These are phyloP conservation scores for Pachydiplax longipennis DNA, from an alignment of 2,888 invertebrate genomes.

Conservation along the genomic window DNA sequence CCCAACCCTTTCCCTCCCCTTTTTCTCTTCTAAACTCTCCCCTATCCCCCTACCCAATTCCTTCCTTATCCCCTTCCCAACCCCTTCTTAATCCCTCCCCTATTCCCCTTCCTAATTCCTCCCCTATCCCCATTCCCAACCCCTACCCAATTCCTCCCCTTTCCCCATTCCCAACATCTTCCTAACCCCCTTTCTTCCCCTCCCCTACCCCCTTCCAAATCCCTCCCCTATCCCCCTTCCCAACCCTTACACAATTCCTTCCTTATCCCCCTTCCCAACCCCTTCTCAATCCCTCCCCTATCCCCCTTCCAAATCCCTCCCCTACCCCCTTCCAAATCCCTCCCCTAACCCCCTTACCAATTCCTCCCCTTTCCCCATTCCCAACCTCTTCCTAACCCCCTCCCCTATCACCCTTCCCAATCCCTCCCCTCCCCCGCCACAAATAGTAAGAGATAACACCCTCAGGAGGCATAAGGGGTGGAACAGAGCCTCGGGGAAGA, in stretches of 20 bases:
- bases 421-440: not conserved
- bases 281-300: not conserved
- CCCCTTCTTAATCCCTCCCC: not conserved
- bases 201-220: not conserved
- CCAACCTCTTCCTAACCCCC: not conserved
- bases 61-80: too few species aligned
- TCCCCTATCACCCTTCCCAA: not conserved
- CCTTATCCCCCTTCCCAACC: too few species aligned
- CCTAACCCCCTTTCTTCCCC: too few species aligned
- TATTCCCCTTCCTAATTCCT: not conserved
- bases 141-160: not conserved
- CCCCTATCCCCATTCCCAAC: not conserved
- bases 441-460: constrained; percentile 31
- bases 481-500: not conserved
- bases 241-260: too few species aligned
- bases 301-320: not conserved
- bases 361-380: not conserved
- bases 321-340: not conserved
- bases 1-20: not conserved
- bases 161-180: not conserved
- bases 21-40: too few species aligned
- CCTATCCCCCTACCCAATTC: too few species aligned
- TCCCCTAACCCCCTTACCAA: not conserved
- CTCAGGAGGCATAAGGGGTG: not conserved
- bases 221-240: not conserved